phyloP scores from a whole-genome alignment of 2,888 invertebrate species.

The Xanthia togata region DNA sequence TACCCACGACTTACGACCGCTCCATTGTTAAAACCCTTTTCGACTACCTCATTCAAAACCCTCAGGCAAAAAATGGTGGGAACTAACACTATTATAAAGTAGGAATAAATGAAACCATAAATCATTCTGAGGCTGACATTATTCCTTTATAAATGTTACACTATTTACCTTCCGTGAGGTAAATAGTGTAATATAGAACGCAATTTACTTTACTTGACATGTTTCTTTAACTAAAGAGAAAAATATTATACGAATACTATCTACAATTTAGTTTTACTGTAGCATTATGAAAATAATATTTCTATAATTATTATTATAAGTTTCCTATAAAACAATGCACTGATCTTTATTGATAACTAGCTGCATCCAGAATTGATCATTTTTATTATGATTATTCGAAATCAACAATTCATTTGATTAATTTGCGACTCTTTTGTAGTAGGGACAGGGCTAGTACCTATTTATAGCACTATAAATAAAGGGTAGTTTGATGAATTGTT shows the following conservation, averaged over 20 bases:
- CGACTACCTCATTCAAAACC: constrained; percentile 4
- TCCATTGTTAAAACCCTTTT: constrained; percentile 39
- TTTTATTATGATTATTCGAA: neutral
- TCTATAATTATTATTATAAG: too few relatives aligned
- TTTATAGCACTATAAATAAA: neutral
- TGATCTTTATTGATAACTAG: too few relatives aligned
- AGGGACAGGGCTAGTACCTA: neutral
- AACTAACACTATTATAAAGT: constrained; percentile 8
- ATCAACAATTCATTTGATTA: neutral
- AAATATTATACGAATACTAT: neutral
- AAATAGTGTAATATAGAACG: constrained; percentile 28
- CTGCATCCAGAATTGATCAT: neutral
- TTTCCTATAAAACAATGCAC: too few relatives aligned
- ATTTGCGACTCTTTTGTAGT: too few relatives aligned
- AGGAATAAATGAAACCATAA: constrained; percentile 39
- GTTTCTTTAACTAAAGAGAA: neutral
- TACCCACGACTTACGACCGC: constrained; percentile 11
- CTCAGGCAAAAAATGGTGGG: constrained; percentile 24
- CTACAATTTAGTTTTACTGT: neutral
- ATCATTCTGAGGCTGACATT: constrained; percentile 35
- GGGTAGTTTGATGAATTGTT: constrained; percentile 19
- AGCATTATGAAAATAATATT: neutral
- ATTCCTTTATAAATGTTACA: constrained; percentile 18
- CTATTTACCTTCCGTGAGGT: too few relatives aligned
- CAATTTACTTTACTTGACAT: constrained; percentile 12